Evolutionary conservation across 1,140 invertebrate genomes (phyloP).

Genomic region (Bombus impatiens): DNA sequence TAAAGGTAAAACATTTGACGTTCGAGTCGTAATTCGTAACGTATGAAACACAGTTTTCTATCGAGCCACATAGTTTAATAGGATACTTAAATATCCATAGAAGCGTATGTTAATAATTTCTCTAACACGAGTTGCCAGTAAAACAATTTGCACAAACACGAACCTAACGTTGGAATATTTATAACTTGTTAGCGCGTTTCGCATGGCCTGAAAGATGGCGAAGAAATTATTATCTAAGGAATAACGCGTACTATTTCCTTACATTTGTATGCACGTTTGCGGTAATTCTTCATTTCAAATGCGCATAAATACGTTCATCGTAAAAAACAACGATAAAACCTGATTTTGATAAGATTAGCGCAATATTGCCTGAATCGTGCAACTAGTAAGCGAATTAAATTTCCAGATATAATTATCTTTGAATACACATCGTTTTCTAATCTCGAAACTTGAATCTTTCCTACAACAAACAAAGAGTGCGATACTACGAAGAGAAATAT

Average conservation of each 20-base stretch:
- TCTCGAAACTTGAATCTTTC: neutral
- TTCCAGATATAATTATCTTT: neutral
- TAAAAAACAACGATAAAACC: too few relatives aligned
- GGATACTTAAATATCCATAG: too few relatives aligned
- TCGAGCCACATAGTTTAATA: too few relatives aligned
- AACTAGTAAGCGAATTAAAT: too few relatives aligned
- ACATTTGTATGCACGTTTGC: neutral
- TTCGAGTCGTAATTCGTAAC: neutral
- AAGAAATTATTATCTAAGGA: neutral
- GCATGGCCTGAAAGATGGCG: too few relatives aligned
- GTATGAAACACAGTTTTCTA: neutral
- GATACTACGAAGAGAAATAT: neutral
- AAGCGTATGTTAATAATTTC: too few relatives aligned
- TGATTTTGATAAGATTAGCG: too few relatives aligned
- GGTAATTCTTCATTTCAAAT: too few relatives aligned
- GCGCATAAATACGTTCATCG: too few relatives aligned
- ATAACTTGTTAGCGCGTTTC: too few relatives aligned
- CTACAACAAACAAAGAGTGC: neutral
- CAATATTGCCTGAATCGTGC: too few relatives aligned
- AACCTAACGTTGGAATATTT: neutral
- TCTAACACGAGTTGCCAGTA: neutral
- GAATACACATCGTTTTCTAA: neutral
- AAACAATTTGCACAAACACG: neutral
- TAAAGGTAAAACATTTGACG: neutral
- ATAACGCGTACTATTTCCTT: neutral